A percentile compares a stretch with the other conserved stretches of the same genome.
Conservation (phyloP, 2,113 vertebrate species). For the Equus przewalskii region DNA sequence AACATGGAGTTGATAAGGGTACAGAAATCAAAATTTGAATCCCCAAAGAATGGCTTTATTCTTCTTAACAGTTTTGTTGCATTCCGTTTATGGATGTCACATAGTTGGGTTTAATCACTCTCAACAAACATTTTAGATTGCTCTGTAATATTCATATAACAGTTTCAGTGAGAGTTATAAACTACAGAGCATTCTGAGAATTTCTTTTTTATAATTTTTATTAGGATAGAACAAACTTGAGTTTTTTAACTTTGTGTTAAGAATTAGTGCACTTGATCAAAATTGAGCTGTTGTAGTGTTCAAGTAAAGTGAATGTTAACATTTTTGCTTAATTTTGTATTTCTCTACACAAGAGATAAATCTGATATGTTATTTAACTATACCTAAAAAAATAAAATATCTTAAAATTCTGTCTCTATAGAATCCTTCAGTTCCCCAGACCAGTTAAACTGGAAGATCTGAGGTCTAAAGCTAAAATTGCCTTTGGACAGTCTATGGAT, state of each 20-base stretch:
- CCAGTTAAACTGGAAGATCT: conserved; percentile 97
- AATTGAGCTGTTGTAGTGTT: conserved; percentile 27
- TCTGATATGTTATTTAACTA: conserved; percentile 54
- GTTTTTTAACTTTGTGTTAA: conserved; percentile 34
- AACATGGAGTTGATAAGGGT: conserved; percentile 44
- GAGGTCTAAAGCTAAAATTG: conserved; percentile 94
- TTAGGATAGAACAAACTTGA: conserved; percentile 34
- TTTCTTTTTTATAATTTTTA: conserved; percentile 33
- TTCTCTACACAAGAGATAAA: not conserved
- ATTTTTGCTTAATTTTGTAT: conserved; percentile 57
- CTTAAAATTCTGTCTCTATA: conserved; percentile 84
- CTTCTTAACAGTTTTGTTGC: conserved; percentile 33
- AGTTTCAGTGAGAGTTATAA: conserved; percentile 16
- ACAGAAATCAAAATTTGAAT: conserved; percentile 40
- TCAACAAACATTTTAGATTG: conserved; percentile 23
- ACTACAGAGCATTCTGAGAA: conserved; percentile 26
- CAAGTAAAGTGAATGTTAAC: not conserved
- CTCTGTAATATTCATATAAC: conserved; percentile 14
- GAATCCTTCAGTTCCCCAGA: conserved; percentile 96
- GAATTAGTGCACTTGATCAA: conserved; percentile 12
- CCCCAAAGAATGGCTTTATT: not conserved
- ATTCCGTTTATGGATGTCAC: not conserved
- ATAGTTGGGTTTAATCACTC: conserved; percentile 21
- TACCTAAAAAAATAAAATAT: conserved; percentile 70
- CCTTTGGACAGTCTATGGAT: conserved; percentile 98